phyloP scores from a whole-genome alignment of 2,797 vertebrate species.

The Xenopus petersii region DNA sequence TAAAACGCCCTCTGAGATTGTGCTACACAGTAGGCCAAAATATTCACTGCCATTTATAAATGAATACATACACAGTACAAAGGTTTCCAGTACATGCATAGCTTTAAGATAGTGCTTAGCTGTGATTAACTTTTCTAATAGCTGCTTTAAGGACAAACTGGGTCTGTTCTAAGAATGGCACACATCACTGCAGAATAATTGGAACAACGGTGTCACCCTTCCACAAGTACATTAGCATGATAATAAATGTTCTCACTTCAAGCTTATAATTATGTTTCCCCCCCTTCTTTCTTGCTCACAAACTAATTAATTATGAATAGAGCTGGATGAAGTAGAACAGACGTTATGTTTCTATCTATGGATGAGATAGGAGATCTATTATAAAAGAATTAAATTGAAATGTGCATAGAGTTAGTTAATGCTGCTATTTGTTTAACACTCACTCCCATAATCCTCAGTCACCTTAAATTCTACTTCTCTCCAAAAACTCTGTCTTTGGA shows the following conservation, averaged over 20 bases:
- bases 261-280: conserved; percentile 68
- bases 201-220: conserved; percentile 43
- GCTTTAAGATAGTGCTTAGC: conserved; percentile 1
- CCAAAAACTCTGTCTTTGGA: no score
- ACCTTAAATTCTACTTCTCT: no score
- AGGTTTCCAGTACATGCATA: neutral
- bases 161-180: conserved; percentile 47
- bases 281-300: conserved; percentile 56
- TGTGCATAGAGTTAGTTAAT: neutral
- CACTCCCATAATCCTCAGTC: no score
- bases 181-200: conserved; percentile 56
- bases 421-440: neutral
- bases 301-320: conserved; percentile 69
- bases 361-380: conserved; percentile 54
- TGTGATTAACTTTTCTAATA: conserved; percentile 11
- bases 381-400: conserved; percentile 52
- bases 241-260: conserved; percentile 69
- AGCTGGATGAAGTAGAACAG: conserved; percentile 51
- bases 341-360: conserved; percentile 59
- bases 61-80: neutral
- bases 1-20: no score
- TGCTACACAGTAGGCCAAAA: no score
- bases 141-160: conserved; percentile 26
- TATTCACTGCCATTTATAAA: neutral
- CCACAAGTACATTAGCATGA: conserved; percentile 64